Evolutionary conservation across 2,797 vertebrate species (phyloP), one percentile per base, ranked within the genome.

Genomic region (Discoglossus pictus): DNA sequence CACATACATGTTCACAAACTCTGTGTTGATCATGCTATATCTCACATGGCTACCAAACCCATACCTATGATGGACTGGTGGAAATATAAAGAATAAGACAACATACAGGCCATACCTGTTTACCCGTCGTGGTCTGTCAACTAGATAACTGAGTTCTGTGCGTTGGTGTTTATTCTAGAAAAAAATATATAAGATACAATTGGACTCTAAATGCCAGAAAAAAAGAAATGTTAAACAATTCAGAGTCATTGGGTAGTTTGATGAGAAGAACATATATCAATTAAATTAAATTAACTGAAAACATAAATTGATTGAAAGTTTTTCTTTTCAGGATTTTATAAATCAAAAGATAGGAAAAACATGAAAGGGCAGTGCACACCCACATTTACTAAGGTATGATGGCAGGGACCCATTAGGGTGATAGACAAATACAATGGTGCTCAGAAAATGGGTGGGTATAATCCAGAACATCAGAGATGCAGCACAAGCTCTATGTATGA

Each of bases 91-190:
- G 23, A 23, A 58, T 44, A 40, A 13, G 34, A 11, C 52, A 42
- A 58, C 35, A 10, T 7, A 7, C 13, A 74, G 38, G 56, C 61
- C 87, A 78, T 93, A 98, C 97, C 96, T 99, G 94, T 98, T 99
- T 78, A 98, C 97, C 80, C 96, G 94, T 70, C 96, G 93, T 63
- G 96, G 97, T 92, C 97, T 93, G 84, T 99, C 97, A 87, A 96
- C 95, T 83, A 98, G 91, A 79, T 97, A 99, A 90, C 94, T 93
- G 89, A 98, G 94, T 81, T 99, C 97, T 80, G 94, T 89, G 84
- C 97, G 90, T 84, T 98, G 96, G 79, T 98, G 95, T 89, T 99
- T 99, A 18, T 92, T 93, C 95, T 98, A 90, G 91, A 86, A 78
- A 81, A n/a, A n/a, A 86, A 80, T 75, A 84, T 48, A 83, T 73